phyloP scores from a whole-genome alignment of 2,797 vertebrate species.

The Sebastes variabilis region DNA sequence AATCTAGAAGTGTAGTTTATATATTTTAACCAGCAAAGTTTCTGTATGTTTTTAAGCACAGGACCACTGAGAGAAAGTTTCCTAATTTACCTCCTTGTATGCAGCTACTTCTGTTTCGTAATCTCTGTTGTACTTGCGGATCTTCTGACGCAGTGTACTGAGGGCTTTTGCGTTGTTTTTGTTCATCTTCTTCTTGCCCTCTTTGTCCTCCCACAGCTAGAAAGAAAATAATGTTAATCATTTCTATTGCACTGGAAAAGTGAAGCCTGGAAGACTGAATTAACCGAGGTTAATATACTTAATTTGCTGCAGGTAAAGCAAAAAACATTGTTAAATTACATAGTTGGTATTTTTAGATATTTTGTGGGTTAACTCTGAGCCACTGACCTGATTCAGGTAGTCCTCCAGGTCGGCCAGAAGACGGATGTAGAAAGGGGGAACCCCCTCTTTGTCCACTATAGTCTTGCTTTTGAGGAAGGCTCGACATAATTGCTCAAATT shows the following conservation, averaged over 20 bases:
- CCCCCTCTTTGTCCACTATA: slow-evolving; percentile 93
- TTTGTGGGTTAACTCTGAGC: background rate
- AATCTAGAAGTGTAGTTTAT: background rate
- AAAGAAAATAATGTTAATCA: background rate
- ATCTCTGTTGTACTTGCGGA: slow-evolving; percentile 93
- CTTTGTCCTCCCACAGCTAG: slow-evolving; percentile 94
- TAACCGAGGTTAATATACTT: background rate
- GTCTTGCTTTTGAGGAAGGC: slow-evolving; percentile 92
- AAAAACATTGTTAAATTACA: background rate
- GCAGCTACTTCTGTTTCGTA: slow-evolving; percentile 86
- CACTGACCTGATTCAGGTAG: slow-evolving; percentile 90
- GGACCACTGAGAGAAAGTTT: background rate
- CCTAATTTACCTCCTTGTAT: slow-evolving; percentile 88
- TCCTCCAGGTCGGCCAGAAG: slow-evolving; percentile 92
- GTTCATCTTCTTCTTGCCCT: slow-evolving; percentile 96
- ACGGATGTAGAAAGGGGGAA: slow-evolving; percentile 91
- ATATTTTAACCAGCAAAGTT: background rate
- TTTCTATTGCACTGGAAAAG: background rate
- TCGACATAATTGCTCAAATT: slow-evolving; percentile 92
- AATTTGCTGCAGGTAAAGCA: background rate
- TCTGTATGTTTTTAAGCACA: background rate
- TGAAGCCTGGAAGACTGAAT: too few species aligned
- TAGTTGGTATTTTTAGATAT: background rate
- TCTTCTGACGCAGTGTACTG: slow-evolving; percentile 93
- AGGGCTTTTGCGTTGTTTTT: slow-evolving; percentile 95